Base-by-base conservation (phyloP, 2,888 invertebrate genomes). In the Macrophya annulata region DNA sequence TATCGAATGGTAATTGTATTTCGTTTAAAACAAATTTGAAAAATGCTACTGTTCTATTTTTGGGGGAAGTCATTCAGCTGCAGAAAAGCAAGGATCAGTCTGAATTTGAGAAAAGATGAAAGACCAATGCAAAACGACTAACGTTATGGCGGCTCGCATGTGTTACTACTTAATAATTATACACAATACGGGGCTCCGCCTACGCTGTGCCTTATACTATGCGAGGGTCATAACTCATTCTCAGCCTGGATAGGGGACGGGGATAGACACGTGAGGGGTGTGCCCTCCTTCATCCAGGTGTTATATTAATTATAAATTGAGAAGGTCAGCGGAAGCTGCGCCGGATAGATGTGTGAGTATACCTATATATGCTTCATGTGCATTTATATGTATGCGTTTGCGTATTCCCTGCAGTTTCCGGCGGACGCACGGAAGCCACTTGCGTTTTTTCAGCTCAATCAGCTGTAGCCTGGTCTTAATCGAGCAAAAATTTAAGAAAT, bases 301-400 rank as follows among this genome's bases (percentile, higher is more conserved):
- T 83, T 83, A 68, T 48, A 83, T 83, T 71, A 71, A 83, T 68
- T 71, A 83, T 68, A 48, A 83, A 83, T 68, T 65, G 48, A 65
- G 81, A 48, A 48, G 71, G 83, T 83, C 65, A 81, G 81, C 81
- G 81, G 83, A 83, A 83, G 83, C 83, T 81, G 81, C 37, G 55
- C 51, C 17, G n/a, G 62, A 45, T 31, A 55, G 12, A 15, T 77
- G 31, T 48, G 45, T 17, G 10, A 15, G 45, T 45, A 45, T 43
- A 43, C 31, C 25, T 31, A 43, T 45, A 21, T 55, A 21, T n/a
- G 59, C 37, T n/a, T n/a, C 15, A 62, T 59, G 21, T 59, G 40
- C 43, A 62, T 55, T 17, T 59, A 81, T 51, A 31, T 62, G 81
- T 62, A 65, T 81, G 25, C 40, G 81, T 48, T 31, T 15, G n/a